Base-by-base conservation (phyloP, 2,797 vertebrate genomes). In the Melanotaenia trifasciata region DNA sequence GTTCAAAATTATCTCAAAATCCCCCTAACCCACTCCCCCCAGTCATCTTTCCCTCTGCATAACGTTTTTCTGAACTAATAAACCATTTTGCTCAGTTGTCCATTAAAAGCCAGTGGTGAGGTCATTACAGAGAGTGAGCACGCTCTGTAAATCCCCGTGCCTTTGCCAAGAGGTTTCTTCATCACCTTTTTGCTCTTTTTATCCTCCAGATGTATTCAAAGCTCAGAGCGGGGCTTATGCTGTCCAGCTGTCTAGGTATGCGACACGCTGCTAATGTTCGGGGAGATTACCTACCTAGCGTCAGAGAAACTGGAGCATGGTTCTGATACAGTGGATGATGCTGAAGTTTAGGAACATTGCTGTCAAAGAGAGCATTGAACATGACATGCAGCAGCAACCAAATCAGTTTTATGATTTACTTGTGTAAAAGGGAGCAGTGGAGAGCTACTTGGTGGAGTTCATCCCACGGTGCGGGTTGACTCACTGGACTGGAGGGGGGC, bases 61-160 rank as follows among this genome's bases (percentile, higher is more conserved):
- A 70, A 73, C 78, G 80, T 87, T 88, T 90, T 87, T 81, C 58
- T 76, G 77, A 74, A 79, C 77, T 86, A 91, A 87, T 88, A 84
- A 87, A 87, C 77, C 68, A 50, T 89, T 91, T 89, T 81, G 70
- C 78, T 84, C 83, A 86, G 86, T 80, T 89, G 89, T 85, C 90
- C 75, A 86, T 90, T 84, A 90, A 89, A 86, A 74, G 70, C 87
- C 67, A 76, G 63, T 45, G 70, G 67, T 75, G 79, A 85, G 74
- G 85, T 87, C 88, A 78, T 90, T 87, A 87, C 81, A 73, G 75
- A 81, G 61, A 76, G 76, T 8, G 26, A 76, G 70, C 66, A 36
- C 70, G 45, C 66, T 87, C 66, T 2, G 65, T 84, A 87, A 93
- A 92, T 90, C 90, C 77, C 71, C 47, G 2, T 62, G 74, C 69